Conservation (phyloP, 2,797 vertebrate species). For the Florisuga fusca region DNA sequence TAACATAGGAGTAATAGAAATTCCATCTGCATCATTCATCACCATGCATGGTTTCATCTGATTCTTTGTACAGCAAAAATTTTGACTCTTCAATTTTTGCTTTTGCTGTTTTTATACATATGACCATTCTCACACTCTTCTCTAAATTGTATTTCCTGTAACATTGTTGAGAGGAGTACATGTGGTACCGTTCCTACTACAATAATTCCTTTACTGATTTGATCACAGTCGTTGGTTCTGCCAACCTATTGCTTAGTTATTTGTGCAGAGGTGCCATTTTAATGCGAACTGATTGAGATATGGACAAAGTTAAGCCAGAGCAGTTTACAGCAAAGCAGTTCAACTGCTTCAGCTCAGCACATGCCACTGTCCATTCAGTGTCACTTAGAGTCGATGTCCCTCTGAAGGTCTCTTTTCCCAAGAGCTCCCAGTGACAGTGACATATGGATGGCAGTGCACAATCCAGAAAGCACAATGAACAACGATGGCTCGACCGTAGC, state of each 20-base stretch:
- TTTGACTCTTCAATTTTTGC: neutral
- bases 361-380: neutral
- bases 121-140: neutral
- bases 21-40: neutral
- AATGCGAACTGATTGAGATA: neutral
- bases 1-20: neutral
- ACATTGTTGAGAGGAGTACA: neutral
- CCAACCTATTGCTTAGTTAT: neutral
- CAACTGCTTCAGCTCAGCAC: fast-evolving
- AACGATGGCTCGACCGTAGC: fast-evolving
- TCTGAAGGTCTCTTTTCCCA: fast-evolving
- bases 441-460: too few relatives aligned
- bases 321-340: fast-evolving
- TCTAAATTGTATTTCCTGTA: neutral
- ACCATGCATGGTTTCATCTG: neutral
- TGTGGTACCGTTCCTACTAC: neutral
- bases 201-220: neutral
- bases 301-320: fast-evolving
- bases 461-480: too few relatives aligned
- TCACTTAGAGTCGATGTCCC: fast-evolving
- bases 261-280: fast-evolving
- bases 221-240: neutral
- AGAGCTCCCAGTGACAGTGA: neutral
- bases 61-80: neutral
- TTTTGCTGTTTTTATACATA: neutral